Evolutionary conservation across 2,113 vertebrate genomes (phyloP).

Genomic region (Sclerurus mexicanus): DNA sequence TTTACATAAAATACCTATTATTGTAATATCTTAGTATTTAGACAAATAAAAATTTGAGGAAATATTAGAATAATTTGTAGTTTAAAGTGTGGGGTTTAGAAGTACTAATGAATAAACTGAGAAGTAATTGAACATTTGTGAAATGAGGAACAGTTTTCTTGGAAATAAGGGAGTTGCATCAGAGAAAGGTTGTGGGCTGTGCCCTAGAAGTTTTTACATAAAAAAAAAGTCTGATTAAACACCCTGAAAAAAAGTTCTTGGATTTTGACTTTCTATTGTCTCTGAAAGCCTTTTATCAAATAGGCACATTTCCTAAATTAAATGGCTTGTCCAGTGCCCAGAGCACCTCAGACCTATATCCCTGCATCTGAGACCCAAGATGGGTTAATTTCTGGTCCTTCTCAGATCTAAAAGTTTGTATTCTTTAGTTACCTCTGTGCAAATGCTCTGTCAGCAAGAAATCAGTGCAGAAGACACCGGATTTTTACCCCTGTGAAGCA

Average conservation of each 20-base stretch:
- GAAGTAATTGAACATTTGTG: neutral
- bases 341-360: neutral
- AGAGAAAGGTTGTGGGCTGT: neutral
- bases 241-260: neutral
- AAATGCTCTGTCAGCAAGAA: neutral
- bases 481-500: neutral
- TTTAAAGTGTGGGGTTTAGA: neutral
- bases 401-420: neutral
- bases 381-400: neutral
- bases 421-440: neutral
- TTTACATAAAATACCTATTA: neutral
- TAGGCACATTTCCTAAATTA: neutral
- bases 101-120: neutral
- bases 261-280: neutral
- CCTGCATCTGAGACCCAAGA: neutral
- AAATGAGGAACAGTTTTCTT: neutral
- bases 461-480: neutral
- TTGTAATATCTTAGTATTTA: neutral
- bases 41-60: neutral
- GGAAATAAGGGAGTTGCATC: neutral
- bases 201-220: neutral
- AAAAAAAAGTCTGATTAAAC: neutral
- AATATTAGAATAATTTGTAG: neutral
- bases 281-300: neutral
- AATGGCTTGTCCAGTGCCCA: neutral